Percentiles rank a stretch among this genome's conserved stretches.
Conservation (phyloP, 2,113 vertebrate species). For the Gracilinanus agilis region DNA sequence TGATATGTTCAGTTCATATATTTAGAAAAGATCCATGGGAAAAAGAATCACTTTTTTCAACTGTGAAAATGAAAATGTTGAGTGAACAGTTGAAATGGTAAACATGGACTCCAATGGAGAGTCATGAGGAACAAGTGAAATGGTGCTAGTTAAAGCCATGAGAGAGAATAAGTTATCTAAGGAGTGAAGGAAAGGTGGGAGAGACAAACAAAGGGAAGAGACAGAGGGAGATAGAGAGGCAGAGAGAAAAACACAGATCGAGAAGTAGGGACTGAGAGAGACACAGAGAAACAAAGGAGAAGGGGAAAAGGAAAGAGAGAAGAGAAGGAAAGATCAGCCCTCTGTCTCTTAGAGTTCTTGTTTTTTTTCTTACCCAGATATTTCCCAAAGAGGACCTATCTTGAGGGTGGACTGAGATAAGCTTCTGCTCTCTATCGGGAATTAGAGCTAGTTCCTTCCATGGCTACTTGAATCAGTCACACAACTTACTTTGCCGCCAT, state of each 20-base stretch:
- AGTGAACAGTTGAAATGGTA: not conserved
- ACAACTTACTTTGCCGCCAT: not conserved
- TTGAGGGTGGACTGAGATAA: not conserved
- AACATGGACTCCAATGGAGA: too few species aligned
- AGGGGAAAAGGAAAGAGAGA: not conserved
- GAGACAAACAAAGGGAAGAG: too few species aligned
- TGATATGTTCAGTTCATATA: not conserved
- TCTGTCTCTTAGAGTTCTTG: not conserved
- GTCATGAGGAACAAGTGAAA: too few species aligned
- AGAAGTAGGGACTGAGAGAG: too few species aligned
- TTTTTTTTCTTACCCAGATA: not conserved
- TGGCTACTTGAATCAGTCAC: not conserved
- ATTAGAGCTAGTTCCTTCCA: not conserved
- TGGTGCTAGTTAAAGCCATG: not conserved
- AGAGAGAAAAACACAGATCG: too few species aligned
- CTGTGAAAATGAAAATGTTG: not conserved
- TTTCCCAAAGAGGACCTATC: not conserved
- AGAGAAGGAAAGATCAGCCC: not conserved
- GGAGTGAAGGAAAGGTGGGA: not conserved
- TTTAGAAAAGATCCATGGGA: not conserved
- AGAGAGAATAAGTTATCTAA: not conserved
- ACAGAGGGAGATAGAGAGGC: too few species aligned
- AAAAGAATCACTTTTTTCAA: too few species aligned
- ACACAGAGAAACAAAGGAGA: not conserved
- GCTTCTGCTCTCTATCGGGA: not conserved